Evolutionary conservation across 2,797 vertebrate genomes (phyloP), one percentile per base, ranked within the genome.

Genomic region (Gadopsis marmoratus): DNA sequence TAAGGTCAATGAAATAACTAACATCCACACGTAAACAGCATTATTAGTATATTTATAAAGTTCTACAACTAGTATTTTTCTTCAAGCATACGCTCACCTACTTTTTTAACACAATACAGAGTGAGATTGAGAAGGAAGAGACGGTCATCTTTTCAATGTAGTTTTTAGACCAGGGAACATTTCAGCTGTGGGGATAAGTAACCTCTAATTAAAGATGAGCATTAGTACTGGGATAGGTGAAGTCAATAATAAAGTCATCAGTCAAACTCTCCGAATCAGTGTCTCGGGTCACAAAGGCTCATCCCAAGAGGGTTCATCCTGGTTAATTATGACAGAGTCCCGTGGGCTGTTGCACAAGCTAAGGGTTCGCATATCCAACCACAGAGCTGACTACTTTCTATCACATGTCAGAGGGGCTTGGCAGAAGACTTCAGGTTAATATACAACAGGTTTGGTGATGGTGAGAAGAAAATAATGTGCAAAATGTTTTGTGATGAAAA

Each of bases 241-340:
- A 83, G 87, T 90, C 82, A 85, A 88, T 88, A 86, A 91, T 86
- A 85, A 89, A 88, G 84, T 79, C 81, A 89, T 92, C 88, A 84
- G 86, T 87, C 88, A 76, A 63, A 86, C 82, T 82, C 71, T 72
- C 26, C 0, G 64, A 85, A 79, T 89, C 82, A 70, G 67, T 58
- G 71, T 88, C 82, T 88, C 39, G 1, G 54, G 41, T 75, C 76
- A 74, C 66, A 64, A 85, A 77, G 71, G 72, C 87, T 91, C 86
- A 79, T 80, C 89, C 66, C 74, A 50, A 79, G 59, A 74, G 43
- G 59, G 74, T 86, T 89, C 85, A 89, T 70, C 76, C 78, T 83
- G 78, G 83, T 89, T 90, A 91, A 92, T 91, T 88, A 86, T 83
- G 79, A 80, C 45, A 54, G 63, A 79, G 77, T 86, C 87, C 76